A percentile compares a stretch with the other conserved stretches of the same genome.
phyloP scores from a whole-genome alignment of 2,113 vertebrate species.

The Sebastes fasciatus region DNA sequence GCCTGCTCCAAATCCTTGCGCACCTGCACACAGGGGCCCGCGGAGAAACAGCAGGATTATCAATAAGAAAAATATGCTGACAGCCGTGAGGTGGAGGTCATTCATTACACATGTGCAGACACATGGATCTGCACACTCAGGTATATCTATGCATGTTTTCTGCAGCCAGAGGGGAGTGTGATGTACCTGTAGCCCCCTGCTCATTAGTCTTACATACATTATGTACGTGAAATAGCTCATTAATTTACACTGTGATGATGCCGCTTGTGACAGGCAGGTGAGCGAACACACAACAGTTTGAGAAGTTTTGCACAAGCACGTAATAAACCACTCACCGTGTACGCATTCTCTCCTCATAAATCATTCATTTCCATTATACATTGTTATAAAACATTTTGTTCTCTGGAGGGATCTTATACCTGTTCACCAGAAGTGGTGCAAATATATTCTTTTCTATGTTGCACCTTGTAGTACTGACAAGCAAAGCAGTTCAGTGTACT shows the following conservation, averaged over 20 bases:
- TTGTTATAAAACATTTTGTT: not conserved
- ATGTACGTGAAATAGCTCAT: constrained; percentile 2
- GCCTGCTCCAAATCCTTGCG: constrained; percentile 24
- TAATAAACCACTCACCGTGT: not conserved
- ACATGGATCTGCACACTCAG: not conserved
- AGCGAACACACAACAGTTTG: not conserved
- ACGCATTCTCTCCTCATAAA: not conserved
- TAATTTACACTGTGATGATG: not conserved
- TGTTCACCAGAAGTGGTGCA: not conserved
- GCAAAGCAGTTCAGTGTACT: too few relatives aligned
- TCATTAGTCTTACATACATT: constrained; percentile 34
- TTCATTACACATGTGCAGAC: constrained; percentile 37
- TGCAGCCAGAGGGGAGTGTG: constrained; percentile 7
- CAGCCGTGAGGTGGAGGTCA: constrained; percentile 43
- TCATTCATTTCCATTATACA: not conserved
- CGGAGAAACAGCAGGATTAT: constrained; percentile 48
- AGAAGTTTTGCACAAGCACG: not conserved
- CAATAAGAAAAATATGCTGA: constrained; percentile 60
- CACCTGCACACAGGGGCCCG: constrained; percentile 25
- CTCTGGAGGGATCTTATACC: too few relatives aligned
- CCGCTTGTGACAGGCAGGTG: not conserved
- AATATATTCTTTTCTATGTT: not conserved
- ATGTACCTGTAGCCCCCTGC: not conserved
- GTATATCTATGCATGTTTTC: constrained; percentile 11
- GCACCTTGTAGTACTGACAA: too few relatives aligned